Evolutionary conservation across 2,888 invertebrate genomes (phyloP), one percentile per base, ranked within the genome.

Genomic region (Entomobrya multifasciata): DNA sequence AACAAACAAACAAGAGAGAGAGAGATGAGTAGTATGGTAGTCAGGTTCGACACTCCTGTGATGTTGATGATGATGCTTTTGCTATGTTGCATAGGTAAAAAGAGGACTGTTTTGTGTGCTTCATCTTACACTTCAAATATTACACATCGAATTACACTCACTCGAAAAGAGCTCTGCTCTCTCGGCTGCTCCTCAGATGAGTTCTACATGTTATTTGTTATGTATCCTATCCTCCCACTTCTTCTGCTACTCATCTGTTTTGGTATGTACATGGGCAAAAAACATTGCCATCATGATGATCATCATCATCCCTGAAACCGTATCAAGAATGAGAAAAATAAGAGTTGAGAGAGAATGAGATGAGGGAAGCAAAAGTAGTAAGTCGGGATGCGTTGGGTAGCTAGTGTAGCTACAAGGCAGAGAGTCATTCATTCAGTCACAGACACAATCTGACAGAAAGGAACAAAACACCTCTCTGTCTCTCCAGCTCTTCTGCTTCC

Each of bases 91-190:
- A 36, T 52, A 55, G 22, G 49, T 72, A 72, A 44, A 36, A 72
- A 25, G 47, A 72, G 47, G 47, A 49, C 44, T 72, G 72, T 72
- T 11, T 13, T 49, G 76, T 17, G 79, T 79, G 79, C 79, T 79
- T 65, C 79, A 79, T 79, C 79, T 79, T 79, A 79, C 79, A 65
- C 79, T 79, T 65, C 79, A 79, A 79, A 79, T 78, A 79, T 79
- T 49, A 79, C 30, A 72, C 72, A 55, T 76, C 76, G 76, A 22
- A 76, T 76, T 76, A 55, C 55, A 27, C 55, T 55, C 52, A 76
- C 30, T 76, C 30, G 55, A 76, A 44, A 10, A 22, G 76, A 76
- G 55, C 27, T 47, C 36, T 36, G 36, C 8, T 36, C 36, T 36
- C 36, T 36, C 36, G 36, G 36, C 36, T 36, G 36, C 36, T 36